phyloP scores from a whole-genome alignment of 53 echinoderm and acorn worm genomes.

The Patiria pectinifera region DNA sequence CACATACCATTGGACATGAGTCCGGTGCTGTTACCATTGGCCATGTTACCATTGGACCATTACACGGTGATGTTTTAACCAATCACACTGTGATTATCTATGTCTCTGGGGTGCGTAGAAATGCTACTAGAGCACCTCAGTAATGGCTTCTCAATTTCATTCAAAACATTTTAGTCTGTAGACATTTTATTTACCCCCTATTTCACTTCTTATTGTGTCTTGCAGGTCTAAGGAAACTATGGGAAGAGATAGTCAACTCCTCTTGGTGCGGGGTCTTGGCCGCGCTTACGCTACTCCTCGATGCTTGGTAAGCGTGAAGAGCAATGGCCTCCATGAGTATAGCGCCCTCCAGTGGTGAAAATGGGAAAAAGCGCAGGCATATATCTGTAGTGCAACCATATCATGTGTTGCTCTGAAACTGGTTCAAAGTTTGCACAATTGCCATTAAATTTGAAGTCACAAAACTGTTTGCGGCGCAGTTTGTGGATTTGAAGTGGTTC shows the following conservation, averaged over 20 bases:
- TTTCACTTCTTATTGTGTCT: slow-evolving; percentile 23
- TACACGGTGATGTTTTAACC: too few relatives aligned
- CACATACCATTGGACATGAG: too few relatives aligned
- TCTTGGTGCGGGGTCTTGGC: slow-evolving; percentile 99
- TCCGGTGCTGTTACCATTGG: too few relatives aligned
- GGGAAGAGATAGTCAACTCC: slow-evolving; percentile 91
- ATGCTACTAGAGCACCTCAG: too few relatives aligned
- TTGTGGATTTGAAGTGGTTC: too few relatives aligned
- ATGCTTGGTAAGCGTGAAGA: slow-evolving; percentile 84
- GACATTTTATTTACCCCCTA: background rate
- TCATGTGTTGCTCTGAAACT: too few relatives aligned
- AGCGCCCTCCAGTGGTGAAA: background rate
- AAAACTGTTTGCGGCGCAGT: too few relatives aligned
- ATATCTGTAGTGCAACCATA: background rate
- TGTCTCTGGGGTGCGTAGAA: too few relatives aligned
- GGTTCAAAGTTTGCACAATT: too few relatives aligned
- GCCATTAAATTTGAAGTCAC: too few relatives aligned
- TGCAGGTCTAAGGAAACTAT: slow-evolving; percentile 77
- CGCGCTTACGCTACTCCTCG: slow-evolving; percentile 85
- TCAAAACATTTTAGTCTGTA: background rate
- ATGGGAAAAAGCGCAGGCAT: background rate
- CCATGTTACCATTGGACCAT: background rate
- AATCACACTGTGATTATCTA: too few relatives aligned
- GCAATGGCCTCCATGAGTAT: background rate
- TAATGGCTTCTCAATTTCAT: too few relatives aligned